Percentiles rank a stretch among this genome's conserved stretches.
phyloP scores from a whole-genome alignment of 2,797 vertebrate genomes.

The Alosa sapidissima region DNA sequence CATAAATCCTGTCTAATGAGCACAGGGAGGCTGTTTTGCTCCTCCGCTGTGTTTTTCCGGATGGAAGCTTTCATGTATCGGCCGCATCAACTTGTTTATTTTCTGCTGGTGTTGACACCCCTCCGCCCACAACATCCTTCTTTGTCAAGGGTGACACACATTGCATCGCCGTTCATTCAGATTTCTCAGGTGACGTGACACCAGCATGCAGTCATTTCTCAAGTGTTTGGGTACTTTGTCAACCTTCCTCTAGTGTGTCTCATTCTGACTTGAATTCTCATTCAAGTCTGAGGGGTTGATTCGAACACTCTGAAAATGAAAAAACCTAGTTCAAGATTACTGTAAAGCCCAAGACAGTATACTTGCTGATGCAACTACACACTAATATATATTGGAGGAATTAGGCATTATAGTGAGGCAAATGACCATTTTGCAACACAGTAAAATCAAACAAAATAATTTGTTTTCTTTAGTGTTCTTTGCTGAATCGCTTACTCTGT shows the following conservation, averaged over 20 bases:
- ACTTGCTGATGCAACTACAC: no score
- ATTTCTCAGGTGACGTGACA: neutral
- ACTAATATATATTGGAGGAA: no score
- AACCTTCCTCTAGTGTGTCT: neutral
- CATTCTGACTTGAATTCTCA: no score
- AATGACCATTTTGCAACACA: no score
- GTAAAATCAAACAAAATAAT: neutral
- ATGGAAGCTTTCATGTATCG: constrained; percentile 45
- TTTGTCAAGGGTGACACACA: neutral
- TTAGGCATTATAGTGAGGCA: no score
- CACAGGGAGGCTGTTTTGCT: constrained; percentile 34
- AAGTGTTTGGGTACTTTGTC: neutral
- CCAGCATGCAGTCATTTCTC: neutral
- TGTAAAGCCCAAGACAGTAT: no score
- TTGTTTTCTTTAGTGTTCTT: neutral
- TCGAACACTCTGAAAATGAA: neutral
- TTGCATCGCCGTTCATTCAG: neutral
- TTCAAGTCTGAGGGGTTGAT: neutral
- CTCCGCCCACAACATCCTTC: neutral
- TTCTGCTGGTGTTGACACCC: neutral
- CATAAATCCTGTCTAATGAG: constrained; percentile 50
- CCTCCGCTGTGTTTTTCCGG: constrained; percentile 34
- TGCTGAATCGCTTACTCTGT: no score
- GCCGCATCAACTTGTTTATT: constrained; percentile 38
- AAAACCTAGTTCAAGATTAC: neutral